Evolutionary conservation across 2,797 vertebrate genomes (phyloP).

Genomic region (Lacerta viridis): DNA sequence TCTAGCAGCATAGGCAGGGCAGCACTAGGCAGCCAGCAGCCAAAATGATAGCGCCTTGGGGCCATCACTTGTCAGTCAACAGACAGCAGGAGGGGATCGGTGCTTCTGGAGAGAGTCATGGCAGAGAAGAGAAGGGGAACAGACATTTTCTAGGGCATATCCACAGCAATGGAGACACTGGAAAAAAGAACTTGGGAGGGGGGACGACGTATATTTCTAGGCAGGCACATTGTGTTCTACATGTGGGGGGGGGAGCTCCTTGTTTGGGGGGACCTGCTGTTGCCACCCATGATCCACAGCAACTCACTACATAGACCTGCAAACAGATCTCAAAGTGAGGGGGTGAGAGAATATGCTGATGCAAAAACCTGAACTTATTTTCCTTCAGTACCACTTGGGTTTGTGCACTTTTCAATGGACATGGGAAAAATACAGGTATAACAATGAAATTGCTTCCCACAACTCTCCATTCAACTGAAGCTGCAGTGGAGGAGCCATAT

Average conservation of each 20-base stretch:
- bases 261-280: too few relatives aligned
- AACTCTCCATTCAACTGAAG: background rate
- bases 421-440: background rate
- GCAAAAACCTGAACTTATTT: background rate
- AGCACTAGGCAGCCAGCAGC: background rate
- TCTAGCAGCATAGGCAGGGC: background rate
- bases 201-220: too few relatives aligned
- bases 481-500: background rate
- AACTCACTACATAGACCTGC: too few relatives aligned
- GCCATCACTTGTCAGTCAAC: background rate
- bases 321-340: background rate
- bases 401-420: background rate
- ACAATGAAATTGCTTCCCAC: background rate
- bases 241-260: too few relatives aligned
- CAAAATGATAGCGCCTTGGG: background rate
- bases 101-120: background rate
- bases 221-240: too few relatives aligned
- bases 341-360: background rate
- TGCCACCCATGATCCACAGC: too few relatives aligned
- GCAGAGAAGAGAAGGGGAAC: background rate
- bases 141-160: background rate
- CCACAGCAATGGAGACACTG: too few relatives aligned
- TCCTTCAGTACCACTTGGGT: background rate
- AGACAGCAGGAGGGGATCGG: background rate
- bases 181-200: too few relatives aligned